These are phyloP conservation scores for Phrixothrix hirtus DNA, from an alignment of 2,888 invertebrate species.

Conservation along the genomic window DNA sequence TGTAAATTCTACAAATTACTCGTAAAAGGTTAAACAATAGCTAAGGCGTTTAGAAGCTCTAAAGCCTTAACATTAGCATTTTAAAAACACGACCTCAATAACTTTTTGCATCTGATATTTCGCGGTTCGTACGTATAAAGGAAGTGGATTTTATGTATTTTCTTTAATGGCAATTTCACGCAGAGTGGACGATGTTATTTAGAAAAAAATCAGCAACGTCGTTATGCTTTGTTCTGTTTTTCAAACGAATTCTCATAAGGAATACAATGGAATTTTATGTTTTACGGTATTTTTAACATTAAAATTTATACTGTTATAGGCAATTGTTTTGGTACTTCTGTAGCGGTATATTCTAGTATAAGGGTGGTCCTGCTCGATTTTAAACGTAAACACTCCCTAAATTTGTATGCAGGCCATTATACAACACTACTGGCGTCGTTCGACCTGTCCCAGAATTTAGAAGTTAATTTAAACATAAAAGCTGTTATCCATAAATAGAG, in stretches of 20 bases:
- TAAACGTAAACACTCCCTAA: constrained; percentile 38
- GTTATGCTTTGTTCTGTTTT: too few species aligned
- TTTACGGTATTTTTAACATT: too few species aligned
- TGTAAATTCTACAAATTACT: constrained; percentile 8
- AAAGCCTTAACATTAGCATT: constrained; percentile 10
- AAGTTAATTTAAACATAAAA: constrained; percentile 32
- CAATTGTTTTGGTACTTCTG: constrained; percentile 12
- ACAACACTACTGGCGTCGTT: constrained; percentile 36
- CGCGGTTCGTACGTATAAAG: constrained; percentile 1
- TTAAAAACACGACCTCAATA: not conserved
- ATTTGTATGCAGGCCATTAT: constrained; percentile 37
- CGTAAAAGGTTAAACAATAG: constrained; percentile 11
- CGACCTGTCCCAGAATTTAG: constrained; percentile 34
- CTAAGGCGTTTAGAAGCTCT: not conserved
- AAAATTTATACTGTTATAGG: too few species aligned
- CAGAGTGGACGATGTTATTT: too few species aligned
- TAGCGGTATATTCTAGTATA: constrained; percentile 18
- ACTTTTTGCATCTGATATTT: constrained; percentile 6
- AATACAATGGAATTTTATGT: too few species aligned
- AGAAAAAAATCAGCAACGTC: too few species aligned
- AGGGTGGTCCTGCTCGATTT: constrained; percentile 39
- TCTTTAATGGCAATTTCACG: not conserved
- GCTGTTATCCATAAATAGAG: too few species aligned
- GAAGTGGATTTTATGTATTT: constrained; percentile 10
- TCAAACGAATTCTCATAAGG: too few species aligned